These are phyloP conservation scores for Odontomachus brunneus DNA, from an alignment of 1,140 invertebrate species.

Conservation along the genomic window DNA sequence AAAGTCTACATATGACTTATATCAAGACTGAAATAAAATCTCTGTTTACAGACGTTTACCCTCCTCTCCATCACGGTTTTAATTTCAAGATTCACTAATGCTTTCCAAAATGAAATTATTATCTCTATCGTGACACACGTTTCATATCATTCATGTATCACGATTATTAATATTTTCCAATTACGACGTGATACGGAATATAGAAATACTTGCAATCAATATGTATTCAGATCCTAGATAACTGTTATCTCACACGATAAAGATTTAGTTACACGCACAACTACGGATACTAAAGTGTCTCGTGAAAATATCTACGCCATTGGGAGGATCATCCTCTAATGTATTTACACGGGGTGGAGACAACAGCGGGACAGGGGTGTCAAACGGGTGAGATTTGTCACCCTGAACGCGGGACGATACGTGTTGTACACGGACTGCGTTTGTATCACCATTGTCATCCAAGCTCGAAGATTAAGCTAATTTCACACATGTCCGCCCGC, in stretches of 20 bases:
- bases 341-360: slow-evolving; percentile 83
- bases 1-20: background rate
- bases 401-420: slow-evolving; percentile 75
- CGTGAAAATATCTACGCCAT: slow-evolving; percentile 74
- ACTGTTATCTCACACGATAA: background rate
- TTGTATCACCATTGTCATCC: slow-evolving; percentile 85
- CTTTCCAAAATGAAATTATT: background rate
- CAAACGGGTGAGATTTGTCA: slow-evolving; percentile 84
- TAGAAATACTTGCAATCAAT: background rate
- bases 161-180: background rate
- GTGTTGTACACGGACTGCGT: slow-evolving; percentile 82
- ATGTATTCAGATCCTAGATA: background rate
- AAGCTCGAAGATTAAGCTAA: slow-evolving; percentile 86
- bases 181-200: no score
- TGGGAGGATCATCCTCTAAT: slow-evolving; percentile 85
- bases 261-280: background rate
- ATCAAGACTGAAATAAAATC: background rate
- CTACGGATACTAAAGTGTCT: background rate
- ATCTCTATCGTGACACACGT: background rate
- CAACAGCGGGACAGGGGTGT: slow-evolving; percentile 71
- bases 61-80: slow-evolving; percentile 1
- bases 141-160: background rate
- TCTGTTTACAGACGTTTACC: background rate
- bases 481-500: slow-evolving; percentile 86
- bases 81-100: background rate